Conservation (phyloP, 2,797 vertebrate species). For the Falco novaeseelandiae region DNA sequence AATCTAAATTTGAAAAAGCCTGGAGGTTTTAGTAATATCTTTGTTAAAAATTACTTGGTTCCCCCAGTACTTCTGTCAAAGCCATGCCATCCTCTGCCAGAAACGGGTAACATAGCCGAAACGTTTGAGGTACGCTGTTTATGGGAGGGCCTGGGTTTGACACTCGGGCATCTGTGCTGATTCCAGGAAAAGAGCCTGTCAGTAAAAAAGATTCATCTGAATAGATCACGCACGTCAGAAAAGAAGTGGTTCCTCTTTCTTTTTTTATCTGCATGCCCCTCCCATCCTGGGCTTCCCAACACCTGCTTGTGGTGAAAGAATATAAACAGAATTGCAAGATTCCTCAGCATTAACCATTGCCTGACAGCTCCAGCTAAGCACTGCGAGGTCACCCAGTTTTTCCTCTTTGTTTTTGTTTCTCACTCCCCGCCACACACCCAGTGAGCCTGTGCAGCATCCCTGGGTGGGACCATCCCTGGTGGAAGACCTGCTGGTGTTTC, state of each 20-base stretch:
- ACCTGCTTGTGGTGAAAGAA: slow-evolving; percentile 26
- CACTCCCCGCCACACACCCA: not conserved
- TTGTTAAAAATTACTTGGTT: not conserved
- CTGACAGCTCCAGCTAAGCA: not conserved
- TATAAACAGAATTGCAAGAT: slow-evolving; percentile 40
- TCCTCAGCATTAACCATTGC: slow-evolving; percentile 16
- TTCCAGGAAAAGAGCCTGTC: slow-evolving; percentile 55
- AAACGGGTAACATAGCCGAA: not conserved
- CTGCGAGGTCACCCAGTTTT: not conserved
- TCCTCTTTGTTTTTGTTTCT: not conserved
- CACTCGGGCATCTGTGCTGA: not conserved
- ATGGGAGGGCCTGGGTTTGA: not conserved
- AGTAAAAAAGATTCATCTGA: slow-evolving; percentile 46
- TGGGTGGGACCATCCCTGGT: not conserved
- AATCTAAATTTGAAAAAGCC: not conserved
- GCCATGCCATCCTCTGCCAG: not conserved
- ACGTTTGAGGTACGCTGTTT: not conserved
- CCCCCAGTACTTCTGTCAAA: not conserved
- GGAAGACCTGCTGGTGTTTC: not conserved
- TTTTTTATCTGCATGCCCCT: slow-evolving; percentile 8
- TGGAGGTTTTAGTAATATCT: not conserved
- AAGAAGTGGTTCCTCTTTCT: slow-evolving; percentile 37
- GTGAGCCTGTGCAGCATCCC: not conserved
- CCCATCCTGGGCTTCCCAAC: slow-evolving; percentile 37
- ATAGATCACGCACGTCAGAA: not conserved